Base-by-base conservation (phyloP, 2,888 invertebrate species). In the Pristionchus fissidentatus region DNA sequence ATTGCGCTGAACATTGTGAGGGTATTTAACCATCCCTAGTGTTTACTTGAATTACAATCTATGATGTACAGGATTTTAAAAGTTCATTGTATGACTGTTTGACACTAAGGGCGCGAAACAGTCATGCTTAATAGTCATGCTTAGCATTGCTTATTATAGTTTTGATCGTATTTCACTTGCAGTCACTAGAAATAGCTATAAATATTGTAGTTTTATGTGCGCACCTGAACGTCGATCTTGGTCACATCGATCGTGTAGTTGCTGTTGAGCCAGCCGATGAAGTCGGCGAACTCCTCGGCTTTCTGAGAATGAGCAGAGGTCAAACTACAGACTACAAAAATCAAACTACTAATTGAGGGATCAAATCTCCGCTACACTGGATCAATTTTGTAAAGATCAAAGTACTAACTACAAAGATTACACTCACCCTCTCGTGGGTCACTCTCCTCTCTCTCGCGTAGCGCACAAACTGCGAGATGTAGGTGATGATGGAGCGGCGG, bases 381-480 rank as follows among this genome's bases (percentile, higher is more conserved):
- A n/a, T n/a, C n/a, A n/a, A n/a, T n/a, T n/a, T 49, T 10, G 52
- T 19, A 49, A 10, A 32, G 32, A 32, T 60, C 60, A 60, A 29
- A 7, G 29, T 57, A 57, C 57, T 26, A n/a, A 57, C 57, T 80
- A 43, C 60, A 80, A 43, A 32, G 26, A 38, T 57, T 15, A 29
- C 2, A 82, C 81, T 43, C 8, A 81, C 83, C 83, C 73, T 70
- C 83, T 83, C 70, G 41, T 70, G 52, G 52, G 52, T 83, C 26
- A 83, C 70, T 22, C 73, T 70, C 52, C 88, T 43, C 73, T 89
- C 89, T 66, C 89, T 87, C 66, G 88, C 88, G 83, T 87, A 86
- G 57, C 88, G 84, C 49, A 91, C 87, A 84, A 92, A 92, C 85
- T 92, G 92, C 32, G 92, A 92, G 22, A 92, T 89, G 86, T 92